These are phyloP conservation scores for Rhyacophila evoluta DNA, from an alignment of 2,888 invertebrate genomes.

Conservation along the genomic window DNA sequence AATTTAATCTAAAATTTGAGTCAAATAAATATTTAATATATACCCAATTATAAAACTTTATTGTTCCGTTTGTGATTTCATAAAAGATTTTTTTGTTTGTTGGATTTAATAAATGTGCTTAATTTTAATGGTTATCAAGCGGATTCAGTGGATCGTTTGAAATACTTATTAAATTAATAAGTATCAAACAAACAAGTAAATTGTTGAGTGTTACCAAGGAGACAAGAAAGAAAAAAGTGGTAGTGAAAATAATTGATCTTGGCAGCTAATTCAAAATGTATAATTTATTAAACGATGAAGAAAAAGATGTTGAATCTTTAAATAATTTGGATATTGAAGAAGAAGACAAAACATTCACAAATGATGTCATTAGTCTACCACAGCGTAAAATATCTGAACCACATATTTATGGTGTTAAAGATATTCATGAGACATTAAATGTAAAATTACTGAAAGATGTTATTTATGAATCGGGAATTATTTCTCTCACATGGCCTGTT, in stretches of 20 bases:
- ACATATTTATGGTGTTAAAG: slow-evolving; percentile 62
- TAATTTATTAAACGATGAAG: not conserved
- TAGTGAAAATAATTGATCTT: not conserved
- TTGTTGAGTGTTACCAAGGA: not conserved
- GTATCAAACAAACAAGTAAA: too few species aligned
- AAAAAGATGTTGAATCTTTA: not conserved
- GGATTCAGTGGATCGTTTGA: too few species aligned
- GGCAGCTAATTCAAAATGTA: not conserved
- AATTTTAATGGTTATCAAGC: too few species aligned
- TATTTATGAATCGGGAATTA: slow-evolving; percentile 72
- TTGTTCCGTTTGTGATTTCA: too few species aligned
- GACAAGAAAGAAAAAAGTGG: not conserved
- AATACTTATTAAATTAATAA: too few species aligned
- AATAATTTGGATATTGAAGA: slow-evolving; percentile 31
- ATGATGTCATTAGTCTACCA: slow-evolving; percentile 55
- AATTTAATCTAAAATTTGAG: too few species aligned
- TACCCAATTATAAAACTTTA: too few species aligned
- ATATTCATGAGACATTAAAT: slow-evolving; percentile 64
- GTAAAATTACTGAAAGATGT: slow-evolving; percentile 71
- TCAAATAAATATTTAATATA: too few species aligned
- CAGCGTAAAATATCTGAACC: slow-evolving; percentile 59
- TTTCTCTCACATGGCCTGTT: slow-evolving; percentile 76
- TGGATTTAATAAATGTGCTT: too few species aligned
- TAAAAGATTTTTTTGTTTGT: too few species aligned
- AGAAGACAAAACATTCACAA: not conserved